Evolutionary conservation across 2,888 invertebrate species (phyloP).

Genomic region (Chaetogeoica ovagalla): DNA sequence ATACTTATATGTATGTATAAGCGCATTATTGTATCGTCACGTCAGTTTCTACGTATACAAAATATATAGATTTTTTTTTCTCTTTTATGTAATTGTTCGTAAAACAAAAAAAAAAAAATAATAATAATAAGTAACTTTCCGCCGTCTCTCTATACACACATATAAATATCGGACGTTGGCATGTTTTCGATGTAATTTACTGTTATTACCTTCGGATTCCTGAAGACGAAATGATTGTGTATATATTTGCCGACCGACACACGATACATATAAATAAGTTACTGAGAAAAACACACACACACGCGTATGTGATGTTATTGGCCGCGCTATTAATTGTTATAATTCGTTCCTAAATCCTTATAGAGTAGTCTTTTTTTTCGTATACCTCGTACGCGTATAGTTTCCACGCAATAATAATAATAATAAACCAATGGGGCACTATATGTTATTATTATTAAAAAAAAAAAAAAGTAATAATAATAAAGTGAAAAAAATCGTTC

Average conservation of each 20-base stretch:
- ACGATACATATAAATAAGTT: background rate
- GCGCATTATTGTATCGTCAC: background rate
- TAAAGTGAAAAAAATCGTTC: constrained; percentile 20
- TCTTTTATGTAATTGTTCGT: constrained; percentile 7
- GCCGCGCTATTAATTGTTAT: constrained; percentile 46
- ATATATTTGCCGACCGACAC: background rate
- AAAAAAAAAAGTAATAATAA: background rate
- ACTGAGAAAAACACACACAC: constrained; percentile 40
- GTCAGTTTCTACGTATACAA: background rate
- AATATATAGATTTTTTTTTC: background rate
- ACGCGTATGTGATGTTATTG: background rate
- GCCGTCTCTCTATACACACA: background rate
- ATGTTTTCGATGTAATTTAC: constrained; percentile 45
- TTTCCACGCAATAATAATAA: constrained; percentile 35
- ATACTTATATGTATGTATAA: too few relatives aligned
- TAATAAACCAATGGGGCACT: constrained; percentile 17
- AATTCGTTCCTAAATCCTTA: constrained; percentile 36
- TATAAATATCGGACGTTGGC: constrained; percentile 21
- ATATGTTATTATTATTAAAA: background rate
- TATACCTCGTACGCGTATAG: background rate
- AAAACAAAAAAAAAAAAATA: constrained; percentile 6
- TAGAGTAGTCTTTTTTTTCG: constrained; percentile 16
- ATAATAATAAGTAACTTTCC: constrained; percentile 8
- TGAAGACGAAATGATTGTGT: constrained; percentile 37
- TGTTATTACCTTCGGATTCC: constrained; percentile 42